Evolutionary conservation across 2,888 invertebrate genomes (phyloP).

Genomic region (Platycheirus rosarum): DNA sequence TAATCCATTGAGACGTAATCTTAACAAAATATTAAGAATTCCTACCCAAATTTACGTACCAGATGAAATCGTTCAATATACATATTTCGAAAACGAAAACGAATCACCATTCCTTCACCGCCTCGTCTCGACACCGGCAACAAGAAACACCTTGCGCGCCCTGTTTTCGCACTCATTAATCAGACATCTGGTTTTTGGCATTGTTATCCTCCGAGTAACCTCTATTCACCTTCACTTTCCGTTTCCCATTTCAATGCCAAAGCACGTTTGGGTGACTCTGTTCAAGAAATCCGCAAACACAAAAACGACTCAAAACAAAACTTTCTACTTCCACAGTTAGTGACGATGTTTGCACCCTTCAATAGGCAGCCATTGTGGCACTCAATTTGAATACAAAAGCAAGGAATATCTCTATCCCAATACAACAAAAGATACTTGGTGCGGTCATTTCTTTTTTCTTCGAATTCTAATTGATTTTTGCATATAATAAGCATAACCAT

Average conservation of each 20-base stretch:
- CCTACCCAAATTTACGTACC: background rate
- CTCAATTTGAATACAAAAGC: constrained; percentile 34
- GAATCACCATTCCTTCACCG: background rate
- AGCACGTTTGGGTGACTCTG: constrained; percentile 13
- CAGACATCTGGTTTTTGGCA: constrained; percentile 47
- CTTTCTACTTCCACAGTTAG: constrained; percentile 20
- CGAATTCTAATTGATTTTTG: constrained; percentile 67
- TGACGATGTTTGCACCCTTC: constrained; percentile 40
- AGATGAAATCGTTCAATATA: constrained; percentile 1
- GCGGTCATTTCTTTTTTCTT: constrained; percentile 28
- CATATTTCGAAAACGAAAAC: background rate
- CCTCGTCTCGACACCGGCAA: constrained; percentile 13
- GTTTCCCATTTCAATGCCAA: constrained; percentile 43
- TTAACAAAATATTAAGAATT: background rate
- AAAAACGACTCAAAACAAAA: constrained; percentile 10
- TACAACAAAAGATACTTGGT: background rate
- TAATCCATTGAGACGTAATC: background rate
- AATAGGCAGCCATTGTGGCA: constrained; percentile 17
- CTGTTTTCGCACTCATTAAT: constrained; percentile 37
- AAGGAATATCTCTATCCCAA: background rate
- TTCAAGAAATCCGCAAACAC: constrained; percentile 8
- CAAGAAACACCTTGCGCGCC: constrained; percentile 27
- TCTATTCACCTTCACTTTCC: constrained; percentile 66
- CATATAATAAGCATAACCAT: constrained; percentile 24
- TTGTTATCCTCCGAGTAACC: constrained; percentile 63